Base-by-base conservation (phyloP, 1,140 invertebrate species). In the Drosophila ohnishii region DNA sequence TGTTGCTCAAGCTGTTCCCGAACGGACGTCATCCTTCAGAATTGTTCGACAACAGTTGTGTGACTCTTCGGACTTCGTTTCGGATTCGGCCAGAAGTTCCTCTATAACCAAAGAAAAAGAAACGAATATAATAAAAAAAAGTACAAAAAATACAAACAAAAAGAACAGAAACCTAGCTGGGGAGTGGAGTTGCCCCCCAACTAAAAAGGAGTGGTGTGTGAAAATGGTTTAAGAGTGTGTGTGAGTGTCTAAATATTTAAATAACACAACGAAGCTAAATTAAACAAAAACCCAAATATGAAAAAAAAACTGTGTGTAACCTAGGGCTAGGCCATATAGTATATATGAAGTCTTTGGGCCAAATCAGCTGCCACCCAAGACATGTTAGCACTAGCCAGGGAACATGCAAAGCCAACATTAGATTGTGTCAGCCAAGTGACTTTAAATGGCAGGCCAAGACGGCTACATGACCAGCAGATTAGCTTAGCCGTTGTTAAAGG, bases 1-100 rank as follows among this genome's bases (percentile, higher is more conserved):
- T 87, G 83, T 88, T 87, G 84, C 77, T 88, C 57, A 84, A 82
- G 61, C 84, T 84, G 72, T 45, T 72, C 61, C 76, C 65, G 50
- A 88, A 80, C 84, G 83, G 83, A 87, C 84, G 83, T 80, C 63
- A 60, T 69, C 25, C 30, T 40, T 30, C 58, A 60, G 75, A 66
- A 56, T 34, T 40, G 48, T 53, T n/a, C 5, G 14, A 30, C 16
- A 19, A 62, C 62, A 56, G 25, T 42, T 42, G 32, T 42, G 40
- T 61, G 48, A 28, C 25, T 28, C 60, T 56, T 75, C 73, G 67
- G 58, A 32, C 37, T 61, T 50, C 39, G 51, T 35, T 61, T 65
- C 61, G 75, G 59, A 50, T 25, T 71, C 39, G 58, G 44, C 50
- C 40, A 48, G 44, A 45, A 66, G 40, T 57, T 77, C 63, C 55